Conservation (phyloP, 2,113 vertebrate genomes). For the Thunnus maccoyii region DNA sequence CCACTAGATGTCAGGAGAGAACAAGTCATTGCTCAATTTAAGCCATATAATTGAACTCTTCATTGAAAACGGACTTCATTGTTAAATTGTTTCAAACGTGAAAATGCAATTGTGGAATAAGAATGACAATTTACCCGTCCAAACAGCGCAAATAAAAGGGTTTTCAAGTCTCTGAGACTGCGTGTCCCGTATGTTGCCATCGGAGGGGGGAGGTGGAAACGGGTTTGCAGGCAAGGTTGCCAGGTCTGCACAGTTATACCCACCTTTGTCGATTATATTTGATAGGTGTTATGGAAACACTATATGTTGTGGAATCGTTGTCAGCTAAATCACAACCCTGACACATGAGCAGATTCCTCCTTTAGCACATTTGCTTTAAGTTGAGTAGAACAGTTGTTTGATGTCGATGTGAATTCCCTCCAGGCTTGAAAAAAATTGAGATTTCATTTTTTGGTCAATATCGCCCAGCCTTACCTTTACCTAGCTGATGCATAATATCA, state of each 20-base stretch:
- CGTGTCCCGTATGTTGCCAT: conserved; percentile 67
- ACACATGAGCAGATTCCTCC: no score
- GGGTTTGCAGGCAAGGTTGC: conserved; percentile 65
- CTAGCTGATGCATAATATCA: no score
- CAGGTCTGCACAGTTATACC: conserved; percentile 38
- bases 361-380: no score
- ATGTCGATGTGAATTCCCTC: no score
- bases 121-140: neutral
- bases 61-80: accelerated
- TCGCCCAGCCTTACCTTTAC: no score
- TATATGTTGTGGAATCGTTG: neutral
- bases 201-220: conserved; percentile 30
- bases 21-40: conserved; percentile 19
- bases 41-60: neutral
- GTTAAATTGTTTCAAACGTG: neutral
- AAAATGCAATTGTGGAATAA: neutral
- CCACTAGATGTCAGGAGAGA: conserved; percentile 69
- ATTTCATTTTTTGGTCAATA: no score
- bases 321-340: neutral
- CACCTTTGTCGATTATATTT: neutral
- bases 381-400: no score
- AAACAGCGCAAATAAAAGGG: neutral
- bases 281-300: neutral
- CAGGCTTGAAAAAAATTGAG: no score
- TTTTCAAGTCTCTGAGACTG: conserved; percentile 22